A percentile compares a stretch with the other conserved stretches of the same genome.
Conservation (phyloP, 2,113 vertebrate species). For the Urocitellus parryii region DNA sequence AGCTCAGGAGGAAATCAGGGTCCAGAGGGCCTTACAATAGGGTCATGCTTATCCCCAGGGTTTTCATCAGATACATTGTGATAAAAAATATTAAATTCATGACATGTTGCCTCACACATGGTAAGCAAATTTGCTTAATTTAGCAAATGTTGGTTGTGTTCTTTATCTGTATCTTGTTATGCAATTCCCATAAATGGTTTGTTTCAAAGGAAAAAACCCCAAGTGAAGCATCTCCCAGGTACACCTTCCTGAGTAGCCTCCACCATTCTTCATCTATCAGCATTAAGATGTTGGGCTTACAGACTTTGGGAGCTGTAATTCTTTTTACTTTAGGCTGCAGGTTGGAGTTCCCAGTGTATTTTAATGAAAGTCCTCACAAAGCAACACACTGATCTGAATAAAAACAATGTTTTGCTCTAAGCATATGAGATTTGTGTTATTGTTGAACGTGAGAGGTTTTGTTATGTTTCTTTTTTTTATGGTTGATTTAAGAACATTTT, state of each 20-base stretch:
- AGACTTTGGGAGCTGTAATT: background rate
- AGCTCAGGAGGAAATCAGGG: accelerated
- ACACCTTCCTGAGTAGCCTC: background rate
- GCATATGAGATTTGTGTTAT: background rate
- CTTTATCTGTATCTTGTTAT: background rate
- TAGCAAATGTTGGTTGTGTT: background rate
- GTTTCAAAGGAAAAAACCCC: background rate
- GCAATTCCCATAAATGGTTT: background rate
- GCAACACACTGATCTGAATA: background rate
- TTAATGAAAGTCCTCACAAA: conserved; percentile 38
- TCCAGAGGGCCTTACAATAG: background rate
- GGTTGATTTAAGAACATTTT: conserved; percentile 36
- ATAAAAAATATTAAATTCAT: background rate
- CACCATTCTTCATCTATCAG: background rate
- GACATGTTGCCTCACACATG: background rate
- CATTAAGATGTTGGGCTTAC: background rate
- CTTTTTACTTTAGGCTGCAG: background rate
- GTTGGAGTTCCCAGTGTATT: background rate
- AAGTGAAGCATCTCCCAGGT: background rate
- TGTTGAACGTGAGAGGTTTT: conserved; percentile 11
- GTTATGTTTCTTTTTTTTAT: background rate
- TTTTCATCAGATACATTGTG: background rate
- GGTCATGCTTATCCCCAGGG: background rate
- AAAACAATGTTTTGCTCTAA: conserved; percentile 39
- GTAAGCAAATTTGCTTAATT: background rate